A percentile compares a stretch with the other conserved stretches of the same genome.
Conservation (phyloP, 2,888 invertebrate species). For the Epinotia demarniana region DNA sequence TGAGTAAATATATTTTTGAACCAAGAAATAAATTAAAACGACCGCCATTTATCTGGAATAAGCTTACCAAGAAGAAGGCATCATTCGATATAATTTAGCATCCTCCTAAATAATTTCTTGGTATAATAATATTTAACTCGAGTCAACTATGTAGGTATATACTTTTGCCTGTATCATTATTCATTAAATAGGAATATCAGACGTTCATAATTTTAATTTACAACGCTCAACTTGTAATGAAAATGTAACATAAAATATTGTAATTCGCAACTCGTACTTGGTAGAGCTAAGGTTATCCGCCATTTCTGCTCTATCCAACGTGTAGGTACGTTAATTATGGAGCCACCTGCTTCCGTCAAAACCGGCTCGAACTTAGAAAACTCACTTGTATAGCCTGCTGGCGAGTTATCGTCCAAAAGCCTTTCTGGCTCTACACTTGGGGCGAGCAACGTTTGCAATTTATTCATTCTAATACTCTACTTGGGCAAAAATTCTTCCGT, state of each 20-base stretch:
- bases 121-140: too few species aligned
- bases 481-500: too few species aligned
- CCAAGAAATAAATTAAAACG: too few species aligned
- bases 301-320: conserved; percentile 4
- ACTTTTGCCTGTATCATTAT: not conserved
- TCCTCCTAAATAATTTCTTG: too few species aligned
- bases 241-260: conserved; percentile 3
- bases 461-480: not conserved
- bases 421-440: not conserved
- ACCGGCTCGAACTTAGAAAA: conserved; percentile 45
- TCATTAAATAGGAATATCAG: not conserved
- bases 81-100: too few species aligned
- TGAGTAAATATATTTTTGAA: too few species aligned
- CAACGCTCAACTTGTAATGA: not conserved
- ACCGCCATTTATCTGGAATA: too few species aligned
- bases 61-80: too few species aligned
- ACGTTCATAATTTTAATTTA: not conserved
- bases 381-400: not conserved
- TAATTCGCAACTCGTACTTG: not conserved
- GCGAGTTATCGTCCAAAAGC: not conserved
- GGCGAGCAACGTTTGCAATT: not conserved
- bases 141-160: too few species aligned
- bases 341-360: conserved; percentile 50
- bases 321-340: conserved; percentile 8
- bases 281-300: conserved; percentile 1